Percentiles rank a stretch among this genome's conserved stretches.
These are phyloP conservation scores for Leucania comma DNA, from an alignment of 2,888 invertebrate species.

Conservation along the genomic window DNA sequence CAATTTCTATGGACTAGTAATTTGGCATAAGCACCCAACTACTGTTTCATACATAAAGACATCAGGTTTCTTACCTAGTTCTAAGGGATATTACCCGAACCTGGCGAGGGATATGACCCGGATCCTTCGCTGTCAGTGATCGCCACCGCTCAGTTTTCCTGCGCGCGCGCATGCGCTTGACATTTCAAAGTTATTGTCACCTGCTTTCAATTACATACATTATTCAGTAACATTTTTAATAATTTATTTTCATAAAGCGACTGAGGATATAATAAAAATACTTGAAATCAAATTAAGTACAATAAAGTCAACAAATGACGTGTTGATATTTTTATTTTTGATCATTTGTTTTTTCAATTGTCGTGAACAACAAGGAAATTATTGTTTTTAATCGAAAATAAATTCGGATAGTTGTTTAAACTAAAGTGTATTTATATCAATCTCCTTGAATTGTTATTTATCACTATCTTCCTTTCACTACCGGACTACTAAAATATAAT, in stretches of 20 bases:
- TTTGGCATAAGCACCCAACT: too few species aligned
- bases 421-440: slow-evolving; percentile 7
- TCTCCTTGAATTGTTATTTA: slow-evolving; percentile 30
- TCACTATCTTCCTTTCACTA: background rate
- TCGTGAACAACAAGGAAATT: slow-evolving; percentile 5
- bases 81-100: background rate
- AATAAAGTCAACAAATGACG: background rate
- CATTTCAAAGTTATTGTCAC: slow-evolving; percentile 40
- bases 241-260: slow-evolving; percentile 28
- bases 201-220: slow-evolving; percentile 14
- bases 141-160: background rate
- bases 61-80: background rate
- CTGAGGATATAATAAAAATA: slow-evolving; percentile 4
- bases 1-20: too few species aligned
- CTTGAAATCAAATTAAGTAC: slow-evolving; percentile 9
- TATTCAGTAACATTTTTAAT: slow-evolving; percentile 10
- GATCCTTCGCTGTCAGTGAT: slow-evolving; percentile 4
- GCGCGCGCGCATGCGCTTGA: slow-evolving; percentile 32
- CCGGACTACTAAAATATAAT: too few species aligned
- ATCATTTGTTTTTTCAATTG: background rate
- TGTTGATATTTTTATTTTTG: slow-evolving; percentile 8
- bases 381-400: background rate
- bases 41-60: too few species aligned
- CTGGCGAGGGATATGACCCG: slow-evolving; percentile 16
- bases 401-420: slow-evolving; percentile 21